These are phyloP conservation scores for Rhogogaster chlorosoma DNA, from an alignment of 2,888 invertebrate species.

Conservation along the genomic window DNA sequence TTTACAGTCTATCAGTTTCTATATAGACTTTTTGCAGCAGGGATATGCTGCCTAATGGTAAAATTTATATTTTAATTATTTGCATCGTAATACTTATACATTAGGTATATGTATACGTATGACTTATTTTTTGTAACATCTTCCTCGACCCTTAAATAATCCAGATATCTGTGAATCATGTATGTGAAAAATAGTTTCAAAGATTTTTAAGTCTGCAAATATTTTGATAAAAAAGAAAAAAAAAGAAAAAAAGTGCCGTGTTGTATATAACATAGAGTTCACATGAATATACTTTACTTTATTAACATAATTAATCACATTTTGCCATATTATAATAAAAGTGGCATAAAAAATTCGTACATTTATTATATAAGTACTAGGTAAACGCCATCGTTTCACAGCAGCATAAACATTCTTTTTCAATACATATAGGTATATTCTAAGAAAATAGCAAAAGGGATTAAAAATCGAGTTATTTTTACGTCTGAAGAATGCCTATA, in stretches of 20 bases:
- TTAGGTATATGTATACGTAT: constrained; percentile 11
- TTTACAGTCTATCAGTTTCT: not conserved
- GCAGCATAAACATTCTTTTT: not conserved
- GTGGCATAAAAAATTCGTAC: constrained; percentile 28
- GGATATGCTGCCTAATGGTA: not conserved
- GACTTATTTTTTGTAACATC: constrained; percentile 31
- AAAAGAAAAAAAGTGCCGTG: constrained; percentile 29
- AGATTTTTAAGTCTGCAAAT: constrained; percentile 41
- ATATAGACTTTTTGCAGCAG: not conserved
- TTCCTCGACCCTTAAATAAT: not conserved
- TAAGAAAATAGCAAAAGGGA: not conserved
- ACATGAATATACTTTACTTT: constrained; percentile 6
- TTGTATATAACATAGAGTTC: constrained; percentile 41
- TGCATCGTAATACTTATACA: not conserved
- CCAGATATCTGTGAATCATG: not conserved
- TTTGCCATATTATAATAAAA: constrained; percentile 12
- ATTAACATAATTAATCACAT: constrained; percentile 17
- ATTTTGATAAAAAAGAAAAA: constrained; percentile 39
- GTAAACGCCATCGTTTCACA: not conserved
- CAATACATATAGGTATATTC: not conserved
- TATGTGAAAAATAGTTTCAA: constrained; percentile 39
- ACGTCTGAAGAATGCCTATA: not conserved
- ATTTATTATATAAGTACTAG: not conserved
- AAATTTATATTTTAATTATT: constrained; percentile 13
- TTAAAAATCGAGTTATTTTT: not conserved